Evolutionary conservation across 2,113 vertebrate species (phyloP).

Genomic region (Eudyptes chrysolophus): DNA sequence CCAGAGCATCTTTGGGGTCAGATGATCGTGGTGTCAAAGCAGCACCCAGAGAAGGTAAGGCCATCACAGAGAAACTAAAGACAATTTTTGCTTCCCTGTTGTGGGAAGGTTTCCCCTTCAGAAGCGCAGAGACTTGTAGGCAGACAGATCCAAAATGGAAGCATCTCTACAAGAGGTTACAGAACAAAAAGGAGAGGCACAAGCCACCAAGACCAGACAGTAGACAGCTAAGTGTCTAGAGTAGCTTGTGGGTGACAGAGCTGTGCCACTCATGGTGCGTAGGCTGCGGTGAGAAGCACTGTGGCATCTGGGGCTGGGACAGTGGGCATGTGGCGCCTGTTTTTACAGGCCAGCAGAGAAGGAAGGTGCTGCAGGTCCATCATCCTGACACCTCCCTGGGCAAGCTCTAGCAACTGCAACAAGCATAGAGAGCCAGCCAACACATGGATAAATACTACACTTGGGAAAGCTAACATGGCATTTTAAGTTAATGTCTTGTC

Average conservation of each 20-base stretch:
- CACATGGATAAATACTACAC: not conserved
- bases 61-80: not conserved
- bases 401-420: not conserved
- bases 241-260: not conserved
- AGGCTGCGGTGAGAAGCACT: not conserved
- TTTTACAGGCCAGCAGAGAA: not conserved
- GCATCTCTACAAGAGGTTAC: not conserved
- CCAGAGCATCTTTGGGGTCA: not conserved
- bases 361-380: not conserved
- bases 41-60: not conserved
- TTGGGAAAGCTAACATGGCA: not conserved
- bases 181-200: not conserved
- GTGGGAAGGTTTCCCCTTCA: not conserved
- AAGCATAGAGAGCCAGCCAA: not conserved
- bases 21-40: not conserved
- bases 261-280: too few species aligned
- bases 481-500: not conserved
- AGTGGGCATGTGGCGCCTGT: fast-evolving
- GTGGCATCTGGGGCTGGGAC: not conserved
- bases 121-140: not conserved
- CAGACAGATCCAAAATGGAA: not conserved
- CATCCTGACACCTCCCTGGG: not conserved
- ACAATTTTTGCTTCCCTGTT: too few species aligned
- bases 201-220: not conserved
- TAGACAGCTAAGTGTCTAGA: not conserved